A percentile compares a stretch with the other conserved stretches of the same genome.
These are phyloP conservation scores for Apoda limacodes DNA, from an alignment of 2,888 invertebrate genomes.

Conservation along the genomic window DNA sequence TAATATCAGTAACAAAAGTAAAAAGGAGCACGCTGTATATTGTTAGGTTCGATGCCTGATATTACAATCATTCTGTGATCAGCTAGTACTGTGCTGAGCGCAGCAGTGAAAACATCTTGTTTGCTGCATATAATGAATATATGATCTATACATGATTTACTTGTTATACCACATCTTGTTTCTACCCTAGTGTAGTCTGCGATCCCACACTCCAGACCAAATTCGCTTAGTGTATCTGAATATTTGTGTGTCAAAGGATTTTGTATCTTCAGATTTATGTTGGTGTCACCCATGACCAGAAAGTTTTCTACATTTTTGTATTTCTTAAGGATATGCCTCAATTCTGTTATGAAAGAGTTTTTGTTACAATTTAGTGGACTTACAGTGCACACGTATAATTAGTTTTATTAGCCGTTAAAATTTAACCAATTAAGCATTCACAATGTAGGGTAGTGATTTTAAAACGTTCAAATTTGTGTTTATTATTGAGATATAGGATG, in stretches of 20 bases:
- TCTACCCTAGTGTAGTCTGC: slow-evolving; percentile 7
- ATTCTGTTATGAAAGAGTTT: slow-evolving; percentile 7
- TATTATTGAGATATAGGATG: slow-evolving; percentile 8
- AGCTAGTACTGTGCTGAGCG: slow-evolving; percentile 14
- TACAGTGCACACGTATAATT: slow-evolving; percentile 3
- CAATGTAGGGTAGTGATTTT: too few species aligned
- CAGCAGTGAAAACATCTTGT: slow-evolving; percentile 10
- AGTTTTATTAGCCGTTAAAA: slow-evolving; percentile 5
- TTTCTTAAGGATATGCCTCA: neutral
- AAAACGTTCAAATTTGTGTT: slow-evolving; percentile 8
- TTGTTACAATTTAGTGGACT: slow-evolving; percentile 4
- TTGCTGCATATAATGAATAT: slow-evolving; percentile 7
- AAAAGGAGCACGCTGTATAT: too few species aligned
- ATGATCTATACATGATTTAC: slow-evolving; percentile 13
- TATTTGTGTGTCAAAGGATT: slow-evolving; percentile 16
- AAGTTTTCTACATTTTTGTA: slow-evolving; percentile 4
- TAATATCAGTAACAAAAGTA: too few species aligned
- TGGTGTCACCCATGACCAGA: slow-evolving; percentile 10
- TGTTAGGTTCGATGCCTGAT: slow-evolving; percentile 1
- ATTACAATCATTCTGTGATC: slow-evolving; percentile 11
- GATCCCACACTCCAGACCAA: slow-evolving; percentile 15
- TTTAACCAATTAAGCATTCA: slow-evolving; percentile 8
- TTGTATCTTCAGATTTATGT: slow-evolving; percentile 11
- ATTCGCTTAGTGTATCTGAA: slow-evolving; percentile 6
- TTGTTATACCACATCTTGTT: slow-evolving; percentile 2